These are phyloP conservation scores for Gracilinanus agilis DNA, from an alignment of 2,113 vertebrate genomes.

Conservation along the genomic window DNA sequence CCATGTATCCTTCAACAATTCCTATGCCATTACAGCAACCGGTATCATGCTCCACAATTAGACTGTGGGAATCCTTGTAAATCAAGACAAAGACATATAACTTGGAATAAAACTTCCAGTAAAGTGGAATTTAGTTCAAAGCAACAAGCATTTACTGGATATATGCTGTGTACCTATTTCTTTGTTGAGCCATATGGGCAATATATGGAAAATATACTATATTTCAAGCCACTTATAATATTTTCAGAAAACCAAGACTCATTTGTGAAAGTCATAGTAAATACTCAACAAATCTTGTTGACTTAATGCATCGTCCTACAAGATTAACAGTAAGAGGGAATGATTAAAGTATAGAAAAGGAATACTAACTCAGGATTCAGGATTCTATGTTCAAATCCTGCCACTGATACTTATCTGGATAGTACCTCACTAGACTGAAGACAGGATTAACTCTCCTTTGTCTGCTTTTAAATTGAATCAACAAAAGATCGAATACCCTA, in stretches of 20 bases:
- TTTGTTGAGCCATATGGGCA: neutral
- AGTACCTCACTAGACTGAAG: neutral
- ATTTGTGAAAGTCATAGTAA: neutral
- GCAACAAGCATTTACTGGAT: neutral
- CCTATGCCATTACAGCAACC: neutral
- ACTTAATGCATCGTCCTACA: neutral
- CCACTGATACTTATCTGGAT: neutral
- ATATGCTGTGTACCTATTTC: neutral
- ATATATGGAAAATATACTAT: too few relatives aligned
- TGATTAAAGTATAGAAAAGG: neutral
- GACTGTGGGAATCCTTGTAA: neutral
- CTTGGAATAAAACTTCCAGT: neutral
- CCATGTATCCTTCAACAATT: neutral
- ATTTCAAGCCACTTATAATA: too few relatives aligned
- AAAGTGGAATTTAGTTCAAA: neutral
- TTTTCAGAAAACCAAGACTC: neutral
- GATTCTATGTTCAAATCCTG: neutral
- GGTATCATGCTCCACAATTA: neutral
- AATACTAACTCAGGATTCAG: neutral
- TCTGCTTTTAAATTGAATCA: too few relatives aligned
- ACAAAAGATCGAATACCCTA: too few relatives aligned
- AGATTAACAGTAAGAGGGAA: neutral
- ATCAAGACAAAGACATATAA: neutral
- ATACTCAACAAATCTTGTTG: neutral
- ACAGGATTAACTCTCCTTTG: too few relatives aligned